phyloP scores from a whole-genome alignment of 37 sponge, comb jelly and placozoan species.

The Trichoplax adhaerens region DNA sequence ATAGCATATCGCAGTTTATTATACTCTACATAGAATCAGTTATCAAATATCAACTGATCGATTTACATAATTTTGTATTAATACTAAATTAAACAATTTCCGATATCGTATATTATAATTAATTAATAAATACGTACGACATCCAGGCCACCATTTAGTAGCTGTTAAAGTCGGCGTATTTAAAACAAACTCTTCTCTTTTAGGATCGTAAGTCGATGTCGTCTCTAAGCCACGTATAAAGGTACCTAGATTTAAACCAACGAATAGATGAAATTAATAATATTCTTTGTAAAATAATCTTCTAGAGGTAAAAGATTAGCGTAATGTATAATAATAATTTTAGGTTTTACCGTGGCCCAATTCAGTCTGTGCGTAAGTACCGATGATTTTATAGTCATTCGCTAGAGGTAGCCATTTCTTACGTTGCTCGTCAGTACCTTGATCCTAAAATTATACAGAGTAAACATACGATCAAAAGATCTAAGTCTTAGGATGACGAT shows the following conservation, averaged over 20 bases:
- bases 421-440: slow-evolving; percentile 68
- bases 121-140: slow-evolving; percentile 26
- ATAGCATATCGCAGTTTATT: too few relatives aligned
- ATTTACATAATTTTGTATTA: too few relatives aligned
- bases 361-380: slow-evolving; percentile 89
- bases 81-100: too few relatives aligned
- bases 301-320: too few relatives aligned
- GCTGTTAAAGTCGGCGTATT: slow-evolving; percentile 69
- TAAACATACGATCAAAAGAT: neutral
- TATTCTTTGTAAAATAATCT: too few relatives aligned
- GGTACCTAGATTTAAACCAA: slow-evolving; percentile 21
- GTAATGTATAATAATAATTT: neutral
- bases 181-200: slow-evolving; percentile 59
- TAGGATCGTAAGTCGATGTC: slow-evolving; percentile 65
- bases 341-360: slow-evolving; percentile 63
- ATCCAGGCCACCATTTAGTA: slow-evolving; percentile 83
- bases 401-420: slow-evolving; percentile 61
- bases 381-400: slow-evolving; percentile 45
- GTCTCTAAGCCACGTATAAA: slow-evolving; percentile 74
- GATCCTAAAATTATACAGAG: slow-evolving; percentile 18
- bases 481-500: neutral
- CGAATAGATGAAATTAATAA: too few relatives aligned
- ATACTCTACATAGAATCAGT: too few relatives aligned
- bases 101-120: too few relatives aligned
- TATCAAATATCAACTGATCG: too few relatives aligned